Evolutionary conservation across 2,888 invertebrate species (phyloP).

Genomic region (Creontiades dilutus): DNA sequence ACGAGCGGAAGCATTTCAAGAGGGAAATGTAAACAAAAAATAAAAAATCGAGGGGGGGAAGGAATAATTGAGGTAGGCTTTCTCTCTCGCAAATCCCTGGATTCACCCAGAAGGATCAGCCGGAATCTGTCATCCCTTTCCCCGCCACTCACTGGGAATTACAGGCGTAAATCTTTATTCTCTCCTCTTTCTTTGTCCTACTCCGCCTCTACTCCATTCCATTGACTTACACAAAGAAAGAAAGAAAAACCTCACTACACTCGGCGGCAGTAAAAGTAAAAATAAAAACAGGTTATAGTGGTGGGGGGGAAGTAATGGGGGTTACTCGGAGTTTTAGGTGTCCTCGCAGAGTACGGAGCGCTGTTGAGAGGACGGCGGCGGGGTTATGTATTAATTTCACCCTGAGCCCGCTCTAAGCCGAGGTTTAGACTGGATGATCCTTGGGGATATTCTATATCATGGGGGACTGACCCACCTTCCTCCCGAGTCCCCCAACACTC

Average conservation of each 20-base stretch:
- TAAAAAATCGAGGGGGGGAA: neutral
- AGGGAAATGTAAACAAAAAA: neutral
- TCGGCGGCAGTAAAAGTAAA: constrained; percentile 11
- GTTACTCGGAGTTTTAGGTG: constrained; percentile 2
- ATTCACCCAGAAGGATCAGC: constrained; percentile 1
- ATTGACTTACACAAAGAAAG: neutral
- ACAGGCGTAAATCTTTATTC: constrained; percentile 43
- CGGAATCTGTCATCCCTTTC: constrained; percentile 8
- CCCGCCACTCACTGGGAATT: constrained; percentile 45
- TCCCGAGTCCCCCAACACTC: constrained; percentile 37
- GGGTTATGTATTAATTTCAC: constrained; percentile 64
- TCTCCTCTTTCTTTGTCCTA: neutral
- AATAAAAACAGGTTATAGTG: constrained; percentile 5
- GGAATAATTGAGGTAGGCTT: neutral
- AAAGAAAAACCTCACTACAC: neutral
- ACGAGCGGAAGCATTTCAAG: neutral
- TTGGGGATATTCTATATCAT: constrained; percentile 67
- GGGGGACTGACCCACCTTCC: constrained; percentile 63
- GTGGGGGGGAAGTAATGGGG: neutral
- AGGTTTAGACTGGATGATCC: constrained; percentile 68
- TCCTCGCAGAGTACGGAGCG: neutral
- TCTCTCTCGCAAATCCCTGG: neutral
- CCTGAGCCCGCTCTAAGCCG: constrained; percentile 65
- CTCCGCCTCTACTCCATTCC: neutral
- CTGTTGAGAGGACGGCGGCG: constrained; percentile 5